These are phyloP conservation scores for Cyaniris semiargus DNA, from an alignment of 2,888 invertebrate species.

Conservation along the genomic window DNA sequence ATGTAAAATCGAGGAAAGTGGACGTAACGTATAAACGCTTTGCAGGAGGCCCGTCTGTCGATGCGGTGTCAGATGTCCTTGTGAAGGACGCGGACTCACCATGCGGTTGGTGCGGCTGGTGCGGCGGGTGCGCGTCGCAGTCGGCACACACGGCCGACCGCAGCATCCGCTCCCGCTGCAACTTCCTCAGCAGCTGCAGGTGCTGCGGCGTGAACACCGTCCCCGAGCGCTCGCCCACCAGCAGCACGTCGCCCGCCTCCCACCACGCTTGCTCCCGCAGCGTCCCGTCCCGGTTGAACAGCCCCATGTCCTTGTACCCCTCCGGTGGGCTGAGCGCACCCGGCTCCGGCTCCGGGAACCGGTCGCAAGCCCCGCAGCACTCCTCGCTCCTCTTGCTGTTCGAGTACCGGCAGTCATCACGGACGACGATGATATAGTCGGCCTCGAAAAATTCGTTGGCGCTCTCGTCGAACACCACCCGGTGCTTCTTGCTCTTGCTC, in stretches of 20 bases:
- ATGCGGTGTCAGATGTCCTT: slow-evolving; percentile 48
- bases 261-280: slow-evolving; percentile 80
- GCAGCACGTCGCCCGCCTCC: slow-evolving; percentile 80
- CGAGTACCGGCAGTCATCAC: slow-evolving; percentile 91
- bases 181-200: slow-evolving; percentile 82
- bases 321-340: slow-evolving; percentile 95
- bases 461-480: slow-evolving; percentile 93
- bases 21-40: not conserved
- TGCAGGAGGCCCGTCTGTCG: not conserved
- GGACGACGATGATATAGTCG: slow-evolving; percentile 93
- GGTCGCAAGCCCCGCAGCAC: slow-evolving; percentile 78
- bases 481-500: slow-evolving; percentile 85
- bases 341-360: slow-evolving; percentile 87
- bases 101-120: slow-evolving; percentile 52
- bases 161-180: slow-evolving; percentile 82
- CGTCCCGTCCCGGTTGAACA: slow-evolving; percentile 79
- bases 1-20: not conserved
- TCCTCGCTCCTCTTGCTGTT: slow-evolving; percentile 91
- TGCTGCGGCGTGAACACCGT: slow-evolving; percentile 85
- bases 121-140: slow-evolving; percentile 73
- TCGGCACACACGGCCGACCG: slow-evolving; percentile 79
- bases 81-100: slow-evolving; percentile 69
- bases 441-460: slow-evolving; percentile 95
- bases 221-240: slow-evolving; percentile 78
- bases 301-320: slow-evolving; percentile 92